phyloP scores from a whole-genome alignment of 2,888 invertebrate genomes.

The Mesorhabditis belari region DNA sequence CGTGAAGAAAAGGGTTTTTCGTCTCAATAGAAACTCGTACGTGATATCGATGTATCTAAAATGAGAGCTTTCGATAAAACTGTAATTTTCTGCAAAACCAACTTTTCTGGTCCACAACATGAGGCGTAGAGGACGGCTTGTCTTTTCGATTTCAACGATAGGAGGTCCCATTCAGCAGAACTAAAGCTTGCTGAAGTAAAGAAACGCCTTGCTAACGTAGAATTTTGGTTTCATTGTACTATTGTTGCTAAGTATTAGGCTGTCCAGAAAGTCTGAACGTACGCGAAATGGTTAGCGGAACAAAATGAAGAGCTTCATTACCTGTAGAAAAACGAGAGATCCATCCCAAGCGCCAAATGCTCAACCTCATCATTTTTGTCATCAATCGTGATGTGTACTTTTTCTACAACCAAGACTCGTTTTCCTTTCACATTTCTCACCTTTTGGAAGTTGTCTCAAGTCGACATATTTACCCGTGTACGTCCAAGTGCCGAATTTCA shows the following conservation, averaged over 20 bases:
- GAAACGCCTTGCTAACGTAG: too few species aligned
- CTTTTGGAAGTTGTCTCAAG: conserved; percentile 36
- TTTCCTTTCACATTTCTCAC: conserved; percentile 5
- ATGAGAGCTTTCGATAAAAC: background rate
- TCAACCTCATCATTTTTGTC: conserved; percentile 42
- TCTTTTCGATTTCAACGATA: conserved; percentile 44
- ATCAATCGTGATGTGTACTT: conserved; percentile 18
- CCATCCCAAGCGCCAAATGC: conserved; percentile 51
- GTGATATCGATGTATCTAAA: conserved; percentile 32
- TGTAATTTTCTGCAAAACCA: conserved; percentile 19
- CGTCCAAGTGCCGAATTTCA: conserved; percentile 53
- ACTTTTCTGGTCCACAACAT: conserved; percentile 53
- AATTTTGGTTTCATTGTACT: background rate
- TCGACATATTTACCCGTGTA: conserved; percentile 50
- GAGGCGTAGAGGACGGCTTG: conserved; percentile 51
- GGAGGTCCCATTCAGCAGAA: conserved; percentile 53
- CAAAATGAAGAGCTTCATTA: conserved; percentile 5
- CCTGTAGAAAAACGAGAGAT: conserved; percentile 50
- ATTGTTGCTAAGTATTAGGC: too few species aligned
- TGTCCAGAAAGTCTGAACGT: too few species aligned
- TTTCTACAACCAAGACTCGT: conserved; percentile 13
- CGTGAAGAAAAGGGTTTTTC: conserved; percentile 52
- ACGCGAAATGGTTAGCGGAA: background rate
- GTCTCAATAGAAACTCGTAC: conserved; percentile 10
- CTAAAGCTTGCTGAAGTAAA: conserved; percentile 30